phyloP scores from a whole-genome alignment of 2,888 invertebrate species.

The Xylophagus ater region DNA sequence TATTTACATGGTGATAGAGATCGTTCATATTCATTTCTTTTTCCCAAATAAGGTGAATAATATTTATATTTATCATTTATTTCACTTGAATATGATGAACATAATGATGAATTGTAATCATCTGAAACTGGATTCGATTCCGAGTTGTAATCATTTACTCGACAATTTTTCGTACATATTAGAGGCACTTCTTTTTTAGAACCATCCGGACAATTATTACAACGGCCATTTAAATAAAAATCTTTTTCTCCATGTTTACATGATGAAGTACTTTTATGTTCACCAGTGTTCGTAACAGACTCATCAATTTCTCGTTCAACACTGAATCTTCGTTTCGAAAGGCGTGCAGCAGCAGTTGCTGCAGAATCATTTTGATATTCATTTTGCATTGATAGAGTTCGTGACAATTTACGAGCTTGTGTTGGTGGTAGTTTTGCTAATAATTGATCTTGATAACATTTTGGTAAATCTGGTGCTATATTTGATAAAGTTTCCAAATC shows the following conservation, averaged over 20 bases:
- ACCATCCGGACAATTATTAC: too few relatives aligned
- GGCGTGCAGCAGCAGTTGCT: conserved; percentile 23
- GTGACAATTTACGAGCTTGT: conserved; percentile 53
- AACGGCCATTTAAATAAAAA: too few relatives aligned
- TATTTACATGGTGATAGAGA: conserved; percentile 26
- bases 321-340: conserved; percentile 40
- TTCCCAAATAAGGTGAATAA: conserved; percentile 34
- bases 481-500: conserved; percentile 58
- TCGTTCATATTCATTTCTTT: conserved; percentile 21
- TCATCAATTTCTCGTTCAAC: conserved; percentile 34
- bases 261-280: too few relatives aligned
- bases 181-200: too few relatives aligned
- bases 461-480: conserved; percentile 58
- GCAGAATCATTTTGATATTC: too few relatives aligned
- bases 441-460: conserved; percentile 58
- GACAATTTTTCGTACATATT: too few relatives aligned
- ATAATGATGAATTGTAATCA: conserved; percentile 28
- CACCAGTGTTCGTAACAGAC: conserved; percentile 22
- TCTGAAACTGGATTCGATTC: too few relatives aligned
- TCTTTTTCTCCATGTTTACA: too few relatives aligned
- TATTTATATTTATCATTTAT: conserved; percentile 37
- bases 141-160: too few relatives aligned
- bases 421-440: conserved; percentile 58
- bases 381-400: conserved; percentile 45
- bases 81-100: conserved; percentile 30